These are phyloP conservation scores for Paratrypauchen microcephalus DNA, from an alignment of 2,797 vertebrate species.

Conservation along the genomic window DNA sequence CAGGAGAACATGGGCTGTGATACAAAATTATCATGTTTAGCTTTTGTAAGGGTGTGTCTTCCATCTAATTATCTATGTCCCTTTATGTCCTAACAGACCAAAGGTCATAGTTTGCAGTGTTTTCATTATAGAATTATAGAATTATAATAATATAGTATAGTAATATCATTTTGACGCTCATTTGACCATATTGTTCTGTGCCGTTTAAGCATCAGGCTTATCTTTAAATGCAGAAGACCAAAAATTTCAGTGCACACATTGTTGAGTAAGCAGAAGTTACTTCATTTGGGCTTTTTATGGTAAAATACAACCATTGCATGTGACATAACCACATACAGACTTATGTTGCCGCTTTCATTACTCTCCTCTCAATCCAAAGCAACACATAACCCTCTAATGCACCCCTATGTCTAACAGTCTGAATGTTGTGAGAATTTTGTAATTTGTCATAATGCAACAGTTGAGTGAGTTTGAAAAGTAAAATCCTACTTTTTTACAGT, in stretches of 20 bases:
- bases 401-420: not conserved
- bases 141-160: not conserved
- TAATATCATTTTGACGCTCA: not conserved
- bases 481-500: too few relatives aligned
- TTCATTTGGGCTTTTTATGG: conserved; percentile 15
- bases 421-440: too few relatives aligned
- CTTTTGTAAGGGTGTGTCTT: conserved; percentile 34
- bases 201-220: not conserved
- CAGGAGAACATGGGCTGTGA: conserved; percentile 35
- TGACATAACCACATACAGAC: not conserved
- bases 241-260: conserved; percentile 20
- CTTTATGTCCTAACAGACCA: not conserved
- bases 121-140: not conserved
- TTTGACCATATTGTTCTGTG: not conserved
- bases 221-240: conserved; percentile 12
- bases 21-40: conserved; percentile 39
- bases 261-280: conserved; percentile 38
- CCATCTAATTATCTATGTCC: conserved; percentile 24
- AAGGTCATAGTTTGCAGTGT: not conserved
- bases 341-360: not conserved
- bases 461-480: too few relatives aligned
- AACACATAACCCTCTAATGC: not conserved
- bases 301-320: not conserved
- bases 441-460: too few relatives aligned
- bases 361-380: not conserved